phyloP scores from a whole-genome alignment of 2,888 invertebrate genomes.

The Aleiodes leptofemur region DNA sequence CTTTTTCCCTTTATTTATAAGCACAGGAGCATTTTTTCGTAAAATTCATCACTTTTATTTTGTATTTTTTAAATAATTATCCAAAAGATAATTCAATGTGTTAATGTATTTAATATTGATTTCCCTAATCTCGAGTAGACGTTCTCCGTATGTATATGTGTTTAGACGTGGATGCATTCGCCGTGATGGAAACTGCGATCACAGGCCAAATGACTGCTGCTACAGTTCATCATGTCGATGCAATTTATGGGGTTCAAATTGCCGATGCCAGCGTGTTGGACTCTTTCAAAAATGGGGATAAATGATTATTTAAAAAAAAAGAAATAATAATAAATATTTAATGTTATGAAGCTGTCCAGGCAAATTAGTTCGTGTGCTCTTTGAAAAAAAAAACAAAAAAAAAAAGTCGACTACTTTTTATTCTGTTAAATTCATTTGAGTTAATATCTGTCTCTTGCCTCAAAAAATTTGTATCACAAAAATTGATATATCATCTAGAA shows the following conservation, averaged over 20 bases:
- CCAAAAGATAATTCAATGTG: conserved; percentile 53
- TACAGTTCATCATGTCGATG: conserved; percentile 90
- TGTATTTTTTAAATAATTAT: background rate
- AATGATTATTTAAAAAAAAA: conserved; percentile 65
- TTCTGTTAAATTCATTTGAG: background rate
- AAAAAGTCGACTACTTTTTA: background rate
- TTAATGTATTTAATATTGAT: conserved; percentile 63
- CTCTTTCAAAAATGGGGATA: conserved; percentile 92
- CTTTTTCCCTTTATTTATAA: too few relatives aligned
- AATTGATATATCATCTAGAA: background rate
- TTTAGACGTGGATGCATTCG: conserved; percentile 89
- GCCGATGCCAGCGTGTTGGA: conserved; percentile 91
- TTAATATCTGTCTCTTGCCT: background rate
- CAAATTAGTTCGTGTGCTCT: conserved; percentile 2
- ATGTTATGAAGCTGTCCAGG: conserved; percentile 12
- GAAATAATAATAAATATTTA: background rate
- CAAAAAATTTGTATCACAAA: background rate
- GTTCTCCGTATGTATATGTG: conserved; percentile 89
- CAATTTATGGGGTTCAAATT: conserved; percentile 93
- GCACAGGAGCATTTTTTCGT: too few relatives aligned
- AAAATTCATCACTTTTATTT: background rate
- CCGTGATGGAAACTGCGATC: conserved; percentile 90
- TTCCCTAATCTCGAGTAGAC: conserved; percentile 79
- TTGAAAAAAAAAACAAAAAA: background rate
- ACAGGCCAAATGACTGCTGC: conserved; percentile 90